phyloP scores from a whole-genome alignment of 2,797 vertebrate genomes.

The Sphaeramia orbicularis region DNA sequence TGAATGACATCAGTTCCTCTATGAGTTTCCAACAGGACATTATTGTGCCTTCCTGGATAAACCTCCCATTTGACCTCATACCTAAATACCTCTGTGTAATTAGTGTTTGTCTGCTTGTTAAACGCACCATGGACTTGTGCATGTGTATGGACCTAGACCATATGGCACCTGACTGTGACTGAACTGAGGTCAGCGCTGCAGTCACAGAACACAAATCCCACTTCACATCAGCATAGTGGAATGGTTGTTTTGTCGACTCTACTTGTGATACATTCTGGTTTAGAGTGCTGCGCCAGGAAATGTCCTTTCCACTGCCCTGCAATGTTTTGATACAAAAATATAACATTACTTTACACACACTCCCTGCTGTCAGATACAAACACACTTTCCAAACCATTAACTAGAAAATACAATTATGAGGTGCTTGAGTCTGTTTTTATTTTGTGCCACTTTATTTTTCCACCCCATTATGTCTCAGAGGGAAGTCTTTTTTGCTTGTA shows the following conservation, averaged over 20 bases:
- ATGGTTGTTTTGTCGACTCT: constrained; percentile 29
- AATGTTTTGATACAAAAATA: constrained; percentile 1
- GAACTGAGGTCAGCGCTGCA: constrained; percentile 50
- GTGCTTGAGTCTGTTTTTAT: no score
- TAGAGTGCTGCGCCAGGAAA: neutral
- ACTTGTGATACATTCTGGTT: constrained; percentile 31
- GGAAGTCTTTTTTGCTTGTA: no score
- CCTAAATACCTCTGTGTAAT: constrained; percentile 55
- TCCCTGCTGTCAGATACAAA: no score
- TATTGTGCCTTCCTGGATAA: constrained; percentile 53
- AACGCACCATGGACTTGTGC: constrained; percentile 17
- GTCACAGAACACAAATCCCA: constrained; percentile 45
- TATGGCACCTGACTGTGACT: constrained; percentile 51
- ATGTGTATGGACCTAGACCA: constrained; percentile 6
- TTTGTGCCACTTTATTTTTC: no score
- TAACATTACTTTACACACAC: neutral
- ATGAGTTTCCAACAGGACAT: constrained; percentile 15
- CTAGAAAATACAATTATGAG: neutral
- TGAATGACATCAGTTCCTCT: constrained; percentile 12
- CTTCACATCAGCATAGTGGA: constrained; percentile 47
- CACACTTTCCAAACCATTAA: neutral
- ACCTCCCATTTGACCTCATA: constrained; percentile 65
- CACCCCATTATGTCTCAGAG: no score
- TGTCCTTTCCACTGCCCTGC: neutral
- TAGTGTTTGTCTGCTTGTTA: constrained; percentile 37